These are phyloP conservation scores for Epinotia ramella DNA, from an alignment of 2,888 invertebrate species.

Conservation along the genomic window DNA sequence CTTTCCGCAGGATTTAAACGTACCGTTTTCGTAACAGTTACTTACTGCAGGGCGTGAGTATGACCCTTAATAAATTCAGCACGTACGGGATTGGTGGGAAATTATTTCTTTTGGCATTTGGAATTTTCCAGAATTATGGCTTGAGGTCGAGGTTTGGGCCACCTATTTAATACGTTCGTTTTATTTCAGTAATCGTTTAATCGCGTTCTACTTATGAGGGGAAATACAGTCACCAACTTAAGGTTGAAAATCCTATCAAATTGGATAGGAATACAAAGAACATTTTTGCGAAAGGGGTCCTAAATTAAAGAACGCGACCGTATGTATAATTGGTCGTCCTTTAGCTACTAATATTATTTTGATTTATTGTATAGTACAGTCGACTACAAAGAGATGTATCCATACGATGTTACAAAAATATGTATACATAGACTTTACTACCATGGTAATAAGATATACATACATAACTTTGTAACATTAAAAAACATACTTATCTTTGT, in stretches of 20 bases:
- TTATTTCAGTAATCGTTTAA: conserved; percentile 15
- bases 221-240: too few relatives aligned
- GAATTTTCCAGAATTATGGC: conserved; percentile 40
- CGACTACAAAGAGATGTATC: too few relatives aligned
- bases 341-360: too few relatives aligned
- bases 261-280: too few relatives aligned
- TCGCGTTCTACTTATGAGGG: neutral
- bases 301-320: too few relatives aligned
- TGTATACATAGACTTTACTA: too few relatives aligned
- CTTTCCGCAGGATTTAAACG: conserved; percentile 81
- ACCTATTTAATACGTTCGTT: conserved; percentile 32
- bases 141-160: conserved; percentile 34
- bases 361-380: neutral
- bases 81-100: conserved; percentile 73
- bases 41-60: conserved; percentile 72
- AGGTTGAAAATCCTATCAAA: too few relatives aligned
- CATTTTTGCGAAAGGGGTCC: too few relatives aligned
- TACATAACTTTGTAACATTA: too few relatives aligned
- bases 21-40: conserved; percentile 75
- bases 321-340: conserved; percentile 9
- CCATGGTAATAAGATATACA: too few relatives aligned
- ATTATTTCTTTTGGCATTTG: conserved; percentile 58
- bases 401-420: too few relatives aligned
- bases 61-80: conserved; percentile 81
- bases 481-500: too few relatives aligned